A percentile compares a stretch with the other conserved stretches of the same genome.
phyloP scores from a whole-genome alignment of 2,797 vertebrate species.

The Hypotaenidia philippensis region DNA sequence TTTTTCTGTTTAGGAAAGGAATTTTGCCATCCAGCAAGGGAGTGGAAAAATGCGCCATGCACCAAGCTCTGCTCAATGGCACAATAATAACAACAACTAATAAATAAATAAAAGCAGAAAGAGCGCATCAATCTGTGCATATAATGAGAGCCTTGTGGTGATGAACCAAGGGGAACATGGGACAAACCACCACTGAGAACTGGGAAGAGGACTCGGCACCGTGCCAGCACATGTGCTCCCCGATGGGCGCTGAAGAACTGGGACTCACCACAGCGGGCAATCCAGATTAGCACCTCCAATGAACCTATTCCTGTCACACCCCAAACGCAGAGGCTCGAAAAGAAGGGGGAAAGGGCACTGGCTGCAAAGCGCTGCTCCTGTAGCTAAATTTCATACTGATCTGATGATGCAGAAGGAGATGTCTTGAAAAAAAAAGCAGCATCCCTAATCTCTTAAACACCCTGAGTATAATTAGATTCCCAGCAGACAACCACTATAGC shows the following conservation, averaged over 20 bases:
- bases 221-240: rapidly evolving
- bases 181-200: background rate
- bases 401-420: background rate
- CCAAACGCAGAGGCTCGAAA: rapidly evolving
- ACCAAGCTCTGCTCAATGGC: background rate
- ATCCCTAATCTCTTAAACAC: background rate
- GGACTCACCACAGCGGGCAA: background rate
- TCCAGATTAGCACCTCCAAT: background rate
- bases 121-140: background rate
- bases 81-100: background rate
- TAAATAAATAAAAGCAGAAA: constrained; percentile 17
- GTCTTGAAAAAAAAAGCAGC: too few relatives aligned
- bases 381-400: background rate
- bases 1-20: background rate
- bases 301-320: background rate
- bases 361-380: background rate
- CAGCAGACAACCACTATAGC: background rate
- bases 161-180: background rate
- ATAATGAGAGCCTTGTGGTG: constrained; percentile 22
- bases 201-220: background rate
- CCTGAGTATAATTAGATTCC: background rate
- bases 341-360: background rate
- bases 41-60: background rate
- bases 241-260: rapidly evolving
- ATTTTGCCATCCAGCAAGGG: background rate